Evolutionary conservation across 2,888 invertebrate species (phyloP), one percentile per base, ranked within the genome.

Genomic region (Frankliniella fusca): DNA sequence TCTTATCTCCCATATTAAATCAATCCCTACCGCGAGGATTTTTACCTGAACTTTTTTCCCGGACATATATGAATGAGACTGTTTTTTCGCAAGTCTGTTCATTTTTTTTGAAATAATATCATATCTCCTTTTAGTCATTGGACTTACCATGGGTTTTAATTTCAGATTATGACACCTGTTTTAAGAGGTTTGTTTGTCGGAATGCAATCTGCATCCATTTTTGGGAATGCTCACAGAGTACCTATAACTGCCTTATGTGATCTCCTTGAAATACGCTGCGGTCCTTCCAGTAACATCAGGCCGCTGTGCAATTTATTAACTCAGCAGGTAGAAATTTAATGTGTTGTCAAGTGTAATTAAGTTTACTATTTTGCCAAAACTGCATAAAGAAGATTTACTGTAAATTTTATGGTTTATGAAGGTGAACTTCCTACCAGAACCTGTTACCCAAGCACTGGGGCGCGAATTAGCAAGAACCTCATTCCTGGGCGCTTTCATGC

Each of bases 401-500:
- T 80, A 81, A 70, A 54, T 81, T 83, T 80, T 65, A 84, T 83
- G 84, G 80, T 85, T 85, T 70, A 83, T 86, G 70, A 87, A 89
- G 87, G 88, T 91, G 5, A 94, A 96, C 87, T 96, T 94, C 89
- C 87, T 92, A 83, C 95, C 95, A 0, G 91, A 92, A 15, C 88
- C 93, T 1, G 91, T 94, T 85, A 94, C 95, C 1, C 92, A 92
- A 1, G 86, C 86, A 61, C 91, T 91, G 0, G 98, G 98, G 0
- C 90, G 97, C 79, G 98, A 99, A 89, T 90, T 98, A 83, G 93
- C 95, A 0, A 91, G 93, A 81, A 93, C 94, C 80, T 95, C 96
- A 83, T 96, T 93, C 87, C 91, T 99, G 11, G 98, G 97, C 23
- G 96, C 98, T 0, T 98, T 99, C 89, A 91, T 99, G 84, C 93